Evolutionary conservation across 2,797 vertebrate genomes (phyloP), one percentile per base, ranked within the genome.

Genomic region (Malacoctenus gilli): DNA sequence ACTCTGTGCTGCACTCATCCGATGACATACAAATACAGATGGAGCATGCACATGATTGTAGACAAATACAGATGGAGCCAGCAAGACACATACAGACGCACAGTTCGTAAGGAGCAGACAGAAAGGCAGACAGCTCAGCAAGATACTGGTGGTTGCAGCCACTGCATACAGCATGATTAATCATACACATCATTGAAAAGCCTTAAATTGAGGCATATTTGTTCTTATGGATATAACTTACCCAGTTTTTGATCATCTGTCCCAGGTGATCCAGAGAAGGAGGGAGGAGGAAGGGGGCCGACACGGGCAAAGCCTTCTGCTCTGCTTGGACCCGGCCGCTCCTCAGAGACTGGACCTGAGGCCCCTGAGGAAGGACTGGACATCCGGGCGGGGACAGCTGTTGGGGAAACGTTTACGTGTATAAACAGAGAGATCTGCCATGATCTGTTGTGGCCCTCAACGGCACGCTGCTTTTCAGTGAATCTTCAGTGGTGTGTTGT

Each of bases 361-460:
- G 79, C 77, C 16, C 89, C 80, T n/a, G 81, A 22, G 19, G 87
- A 38, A 13, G 75, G 83, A 55, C 74, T 92, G n/a, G 90, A 88
- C 79, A 95, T 97, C 30, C 93, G 94, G 38, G 83, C 92, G n/a
- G 96, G 96, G 77, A 98, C 91, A 49, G 91, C 97, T 99, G 49
- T n/a, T 51, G 32, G 12, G 5, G 6, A 8, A 72, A 68, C 57
- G 65, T 21, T 18, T 9, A 18, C 20, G 9, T 28, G 6, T 23
- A 6, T 6, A 28, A 28, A 28, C 6, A 9, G 25, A 28, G 25
- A 1, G 25, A 28, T 28, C 9, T 28, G 1, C 6, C 6, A 1
- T 28, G 25, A 9, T 9, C 6, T 5, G 25, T 28, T 28, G 25
- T 28, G 6, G 5, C 6, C 9, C 6, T 28, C 25, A 23, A n/a